Base-by-base conservation (phyloP, 2,888 invertebrate species). In the Athalia cordata region DNA sequence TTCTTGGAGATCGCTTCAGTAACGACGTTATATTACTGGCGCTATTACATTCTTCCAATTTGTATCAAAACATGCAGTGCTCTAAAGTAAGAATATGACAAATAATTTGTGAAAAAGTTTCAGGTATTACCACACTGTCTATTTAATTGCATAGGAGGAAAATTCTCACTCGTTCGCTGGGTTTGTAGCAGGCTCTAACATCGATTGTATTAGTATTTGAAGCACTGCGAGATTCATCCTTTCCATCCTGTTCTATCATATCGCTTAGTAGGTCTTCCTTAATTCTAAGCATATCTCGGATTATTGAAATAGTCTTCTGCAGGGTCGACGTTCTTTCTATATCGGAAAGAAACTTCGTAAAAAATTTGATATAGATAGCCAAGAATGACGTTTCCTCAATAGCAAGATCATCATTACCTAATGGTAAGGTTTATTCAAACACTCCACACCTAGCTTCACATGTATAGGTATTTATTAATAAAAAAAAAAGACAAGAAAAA, bases 151-250 rank as follows among this genome's bases (percentile, higher is more conserved):
- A 55, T 59, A 29, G 61, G 57, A 77, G 70, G 29, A 64, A 62
- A 62, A 61, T 80, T 68, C 89, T 89, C 85, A 90, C 90, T 87
- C 89, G 89, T 83, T 90, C 89, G 81, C 85, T 88, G 72, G 90
- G 90, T 79, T 90, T 90, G 85, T 89, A 90, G 84, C 90, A 90
- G 66, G 89, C 90, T 82, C 90, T 86, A 79, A 89, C 89, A 85
- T 90, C 90, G 83, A 90, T 87, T 87, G 87, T 89, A 84, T 87
- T 89, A 72, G 72, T 72, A 85, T 86, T 89, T 85, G 89, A 85
- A 82, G 89, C 84, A 82, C 84, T 84, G 81, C 86, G 86, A 81
- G 86, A 84, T 81, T 87, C 85, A 80, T 87, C 86, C 78, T 84
- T 85, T 81, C 84, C 83, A 77, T 87, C 89, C 77, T 85, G 81